These are phyloP conservation scores for Hybos culiciformis DNA, from an alignment of 2,888 invertebrate species.

Conservation along the genomic window DNA sequence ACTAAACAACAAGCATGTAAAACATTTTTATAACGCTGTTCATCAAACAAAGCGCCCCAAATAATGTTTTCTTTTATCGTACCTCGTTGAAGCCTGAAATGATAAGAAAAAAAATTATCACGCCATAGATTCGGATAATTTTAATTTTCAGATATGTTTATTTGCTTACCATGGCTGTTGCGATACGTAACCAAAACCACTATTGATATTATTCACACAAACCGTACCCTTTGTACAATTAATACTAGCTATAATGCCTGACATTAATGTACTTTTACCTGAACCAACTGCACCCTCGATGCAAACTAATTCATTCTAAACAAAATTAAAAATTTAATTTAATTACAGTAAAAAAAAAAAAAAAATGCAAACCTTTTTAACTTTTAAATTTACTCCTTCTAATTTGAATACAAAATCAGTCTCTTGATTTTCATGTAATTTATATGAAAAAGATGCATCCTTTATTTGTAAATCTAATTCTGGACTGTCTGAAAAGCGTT, in stretches of 20 bases:
- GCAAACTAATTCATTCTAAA: conserved; percentile 65
- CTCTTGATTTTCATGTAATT: conserved; percentile 12
- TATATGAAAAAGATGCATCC: conserved; percentile 43
- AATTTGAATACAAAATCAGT: conserved; percentile 20
- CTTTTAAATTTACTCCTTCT: conserved; percentile 29
- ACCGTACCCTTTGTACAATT: conserved; percentile 53
- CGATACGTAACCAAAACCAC: conserved; percentile 68
- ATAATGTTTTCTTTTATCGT: conserved; percentile 87
- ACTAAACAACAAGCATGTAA: conserved; percentile 73
- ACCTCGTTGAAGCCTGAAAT: conserved; percentile 77
- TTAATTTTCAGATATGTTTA: too few species aligned
- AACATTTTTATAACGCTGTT: conserved; percentile 61
- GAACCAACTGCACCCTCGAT: conserved; percentile 80
- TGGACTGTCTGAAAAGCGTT: conserved; percentile 11
- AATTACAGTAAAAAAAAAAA: background rate
- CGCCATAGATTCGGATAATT: too few species aligned
- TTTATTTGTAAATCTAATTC: conserved; percentile 43
- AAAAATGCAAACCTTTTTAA: conserved; percentile 24
- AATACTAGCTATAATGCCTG: conserved; percentile 76
- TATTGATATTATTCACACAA: conserved; percentile 50
- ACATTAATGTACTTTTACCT: conserved; percentile 79
- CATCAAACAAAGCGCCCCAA: conserved; percentile 75
- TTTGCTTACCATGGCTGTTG: conserved; percentile 90
- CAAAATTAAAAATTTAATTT: conserved; percentile 18
- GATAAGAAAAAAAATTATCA: too few species aligned